A percentile compares a stretch with the other conserved stretches of the same genome.
phyloP scores from a whole-genome alignment of 2,797 vertebrate species.

The Oceanodroma leucorhoa region DNA sequence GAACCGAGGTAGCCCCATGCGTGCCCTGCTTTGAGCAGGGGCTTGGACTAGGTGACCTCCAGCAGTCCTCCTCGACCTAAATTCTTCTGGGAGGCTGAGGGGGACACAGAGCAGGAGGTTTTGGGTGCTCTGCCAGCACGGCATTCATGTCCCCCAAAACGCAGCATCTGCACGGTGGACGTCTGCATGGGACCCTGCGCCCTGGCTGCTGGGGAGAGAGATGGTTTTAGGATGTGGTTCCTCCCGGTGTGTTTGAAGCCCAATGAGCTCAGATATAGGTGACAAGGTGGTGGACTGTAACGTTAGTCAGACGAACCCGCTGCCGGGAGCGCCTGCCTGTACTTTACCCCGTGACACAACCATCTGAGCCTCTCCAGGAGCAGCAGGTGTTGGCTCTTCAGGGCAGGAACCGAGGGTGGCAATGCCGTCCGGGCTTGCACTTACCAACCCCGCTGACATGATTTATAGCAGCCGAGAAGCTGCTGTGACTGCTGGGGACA shows the following conservation, averaged over 20 bases:
- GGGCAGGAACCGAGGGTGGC: accelerated
- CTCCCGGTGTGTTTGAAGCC: neutral
- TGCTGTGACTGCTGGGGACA: neutral
- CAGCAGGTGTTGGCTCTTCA: neutral
- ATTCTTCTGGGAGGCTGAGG: neutral
- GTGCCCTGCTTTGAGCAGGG: neutral
- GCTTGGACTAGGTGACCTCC: neutral
- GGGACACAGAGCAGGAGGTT: neutral
- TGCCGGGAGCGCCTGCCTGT: accelerated
- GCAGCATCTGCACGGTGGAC: accelerated
- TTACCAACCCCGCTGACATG: neutral
- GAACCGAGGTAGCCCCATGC: accelerated
- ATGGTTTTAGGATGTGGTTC: accelerated
- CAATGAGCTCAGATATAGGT: neutral
- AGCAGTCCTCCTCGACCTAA: accelerated
- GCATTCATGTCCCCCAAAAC: neutral
- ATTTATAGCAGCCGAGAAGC: neutral
- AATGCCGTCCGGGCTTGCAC: neutral
- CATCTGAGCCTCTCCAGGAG: neutral
- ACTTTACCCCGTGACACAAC: neutral
- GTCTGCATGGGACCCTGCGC: accelerated
- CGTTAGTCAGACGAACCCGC: accelerated
- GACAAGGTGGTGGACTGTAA: neutral
- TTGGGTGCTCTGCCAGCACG: neutral
- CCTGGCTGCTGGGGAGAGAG: neutral